Evolutionary conservation across 2,797 vertebrate species (phyloP).

Genomic region (Coilia nasus): DNA sequence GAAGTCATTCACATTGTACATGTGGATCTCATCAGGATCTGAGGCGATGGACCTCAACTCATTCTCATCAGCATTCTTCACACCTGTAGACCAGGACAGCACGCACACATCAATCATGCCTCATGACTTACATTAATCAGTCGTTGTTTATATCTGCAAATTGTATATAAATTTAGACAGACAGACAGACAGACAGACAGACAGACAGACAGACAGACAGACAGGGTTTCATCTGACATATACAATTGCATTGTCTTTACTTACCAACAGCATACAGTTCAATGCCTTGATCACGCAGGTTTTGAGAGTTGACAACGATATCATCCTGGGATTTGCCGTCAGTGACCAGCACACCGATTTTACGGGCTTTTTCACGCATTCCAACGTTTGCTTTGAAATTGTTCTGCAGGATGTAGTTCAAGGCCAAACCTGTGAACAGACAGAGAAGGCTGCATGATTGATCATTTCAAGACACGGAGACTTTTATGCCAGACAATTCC

Average conservation of each 20-base stretch:
- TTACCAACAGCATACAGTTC: slow-evolving; percentile 97
- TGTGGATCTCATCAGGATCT: slow-evolving; percentile 89
- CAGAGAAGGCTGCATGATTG: neutral
- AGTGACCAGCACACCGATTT: slow-evolving; percentile 94
- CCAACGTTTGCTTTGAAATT: slow-evolving; percentile 89
- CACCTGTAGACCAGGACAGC: slow-evolving; percentile 74
- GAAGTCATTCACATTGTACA: slow-evolving; percentile 96
- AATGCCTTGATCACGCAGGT: slow-evolving; percentile 81
- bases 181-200: too few species aligned
- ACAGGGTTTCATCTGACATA: neutral
- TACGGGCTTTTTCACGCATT: slow-evolving; percentile 86
- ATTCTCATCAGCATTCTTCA: slow-evolving; percentile 97
- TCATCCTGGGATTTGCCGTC: slow-evolving; percentile 99
- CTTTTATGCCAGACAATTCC: neutral
- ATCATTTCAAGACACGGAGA: neutral
- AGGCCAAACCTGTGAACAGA: slow-evolving; percentile 81
- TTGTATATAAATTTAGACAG: neutral
- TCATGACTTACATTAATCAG: neutral
- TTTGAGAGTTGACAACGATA: slow-evolving; percentile 83
- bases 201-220: too few species aligned
- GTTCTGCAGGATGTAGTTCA: slow-evolving; percentile 92
- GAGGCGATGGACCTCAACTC: slow-evolving; percentile 92
- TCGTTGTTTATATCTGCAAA: neutral
- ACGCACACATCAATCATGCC: neutral
- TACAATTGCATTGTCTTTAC: slow-evolving; percentile 35